Percentiles rank a stretch among this genome's conserved stretches.
Conservation (phyloP, 1,140 invertebrate species). For the Drosophila rufa region DNA sequence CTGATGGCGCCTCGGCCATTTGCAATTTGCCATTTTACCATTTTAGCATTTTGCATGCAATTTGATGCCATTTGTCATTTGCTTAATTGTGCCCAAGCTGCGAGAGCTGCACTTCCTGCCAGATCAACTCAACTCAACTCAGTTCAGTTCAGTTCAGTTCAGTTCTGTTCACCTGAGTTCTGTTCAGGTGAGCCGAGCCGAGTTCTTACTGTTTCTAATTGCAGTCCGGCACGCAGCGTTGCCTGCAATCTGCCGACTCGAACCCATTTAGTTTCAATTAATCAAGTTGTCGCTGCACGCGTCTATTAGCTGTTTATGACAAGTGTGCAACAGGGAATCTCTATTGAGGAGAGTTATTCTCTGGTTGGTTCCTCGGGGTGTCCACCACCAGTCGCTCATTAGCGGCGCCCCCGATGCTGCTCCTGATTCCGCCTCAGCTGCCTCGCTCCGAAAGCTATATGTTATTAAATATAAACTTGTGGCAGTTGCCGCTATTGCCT, state of each 20-base stretch:
- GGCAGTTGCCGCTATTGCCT: slow-evolving; percentile 73
- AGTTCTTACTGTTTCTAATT: slow-evolving; percentile 58
- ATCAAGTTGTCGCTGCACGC: slow-evolving; percentile 79
- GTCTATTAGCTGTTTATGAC: slow-evolving; percentile 81
- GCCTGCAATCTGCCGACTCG: slow-evolving; percentile 31
- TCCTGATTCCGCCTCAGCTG: slow-evolving; percentile 5
- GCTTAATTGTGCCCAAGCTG: slow-evolving; percentile 73
- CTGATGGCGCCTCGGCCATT: slow-evolving; percentile 53
- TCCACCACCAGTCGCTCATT: slow-evolving; percentile 58
- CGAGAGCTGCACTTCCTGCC: slow-evolving; percentile 45
- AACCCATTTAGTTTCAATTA: slow-evolving; percentile 77
- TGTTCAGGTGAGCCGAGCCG: background rate
- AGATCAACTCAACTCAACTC: slow-evolving; percentile 7
- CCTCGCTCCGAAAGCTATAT: slow-evolving; percentile 1
- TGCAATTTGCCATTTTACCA: slow-evolving; percentile 50
- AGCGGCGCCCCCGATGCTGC: slow-evolving; percentile 65
- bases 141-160: background rate
- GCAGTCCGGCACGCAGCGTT: slow-evolving; percentile 41
- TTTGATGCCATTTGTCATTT: slow-evolving; percentile 82
- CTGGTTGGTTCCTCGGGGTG: slow-evolving; percentile 18
- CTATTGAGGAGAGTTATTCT: slow-evolving; percentile 5
- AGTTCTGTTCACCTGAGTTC: background rate
- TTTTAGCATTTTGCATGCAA: slow-evolving; percentile 76
- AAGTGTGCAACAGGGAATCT: slow-evolving; percentile 39
- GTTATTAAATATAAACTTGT: slow-evolving; percentile 58